Base-by-base conservation (phyloP, 2,797 vertebrate genomes). In the Periophthalmus magnuspinnatus region DNA sequence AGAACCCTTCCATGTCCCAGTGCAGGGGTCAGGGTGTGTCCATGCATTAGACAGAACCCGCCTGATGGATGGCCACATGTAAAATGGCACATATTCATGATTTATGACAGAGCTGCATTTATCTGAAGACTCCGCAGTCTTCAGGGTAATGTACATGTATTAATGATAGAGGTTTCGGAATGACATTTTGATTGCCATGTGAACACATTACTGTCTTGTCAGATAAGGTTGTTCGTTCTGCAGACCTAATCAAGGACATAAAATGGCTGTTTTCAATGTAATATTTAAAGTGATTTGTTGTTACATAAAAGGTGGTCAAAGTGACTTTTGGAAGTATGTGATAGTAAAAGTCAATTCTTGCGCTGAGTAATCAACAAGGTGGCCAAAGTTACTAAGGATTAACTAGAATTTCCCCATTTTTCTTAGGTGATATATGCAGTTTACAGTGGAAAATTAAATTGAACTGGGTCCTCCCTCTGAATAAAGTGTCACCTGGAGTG, bases 51-150 rank as follows among this genome's bases (percentile, higher is more conserved):
- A 47, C 7, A 24, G 36, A 22, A 10, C 10, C 2, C 5, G 10
- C 21, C 41, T 63, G 41, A 63, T 32, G 21, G 38, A 63, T 47
- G n/a, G 21, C 38, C 38, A 24, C 5, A 47, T 17, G 38, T 28
- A 13, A 17, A 63, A 47, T 28, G 38, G 47, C 38, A 63, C 28
- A 47, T 63, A 47, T 63, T 24, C 28, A 47, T 63, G 13, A 63
- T 63, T 63, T 24, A 63, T 63, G 11, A 28, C 22, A 41, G 21
- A 17, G 38, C 61, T 63, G 41, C 61, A 47, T 24, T 63, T 63
- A 63, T 28, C 38, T 47, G 24, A 63, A 17, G 41, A 47, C 22
- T 47, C 6, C 2, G 5, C n/a, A 47, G 59, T 61, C 34, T n/a
- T 61, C 10, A 36, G 21, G 7, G 38, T 17, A 47, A 63, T 47